These are phyloP conservation scores for Pavo muticus DNA, from an alignment of 2,113 vertebrate genomes.

Conservation along the genomic window DNA sequence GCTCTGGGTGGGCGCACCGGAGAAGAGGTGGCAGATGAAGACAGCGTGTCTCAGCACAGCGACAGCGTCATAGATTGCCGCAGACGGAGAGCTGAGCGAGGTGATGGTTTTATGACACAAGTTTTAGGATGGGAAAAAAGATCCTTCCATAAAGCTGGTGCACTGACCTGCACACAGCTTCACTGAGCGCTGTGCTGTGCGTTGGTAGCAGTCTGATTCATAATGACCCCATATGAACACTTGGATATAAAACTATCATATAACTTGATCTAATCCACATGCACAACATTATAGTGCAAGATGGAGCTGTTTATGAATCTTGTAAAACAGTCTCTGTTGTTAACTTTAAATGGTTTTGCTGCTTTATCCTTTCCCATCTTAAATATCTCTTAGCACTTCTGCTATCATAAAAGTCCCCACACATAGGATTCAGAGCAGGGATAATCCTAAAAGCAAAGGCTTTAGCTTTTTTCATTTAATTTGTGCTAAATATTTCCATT, in stretches of 20 bases:
- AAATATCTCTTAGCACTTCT: neutral
- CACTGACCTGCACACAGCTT: neutral
- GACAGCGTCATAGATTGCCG: conserved; percentile 84
- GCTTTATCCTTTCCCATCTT: neutral
- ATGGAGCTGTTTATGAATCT: neutral
- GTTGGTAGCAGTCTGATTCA: neutral
- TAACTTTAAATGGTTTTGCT: neutral
- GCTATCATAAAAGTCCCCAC: neutral
- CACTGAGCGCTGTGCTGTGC: neutral
- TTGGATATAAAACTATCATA: neutral
- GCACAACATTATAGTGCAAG: neutral
- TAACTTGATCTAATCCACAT: neutral
- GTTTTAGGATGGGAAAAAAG: neutral
- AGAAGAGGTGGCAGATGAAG: conserved; percentile 77
- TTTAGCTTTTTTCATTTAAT: neutral
- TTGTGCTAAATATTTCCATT: neutral
- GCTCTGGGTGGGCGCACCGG: conserved; percentile 77
- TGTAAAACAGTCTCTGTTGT: neutral
- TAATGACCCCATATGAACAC: neutral
- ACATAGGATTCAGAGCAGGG: neutral
- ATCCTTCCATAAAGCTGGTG: neutral
- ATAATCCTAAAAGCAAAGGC: neutral
- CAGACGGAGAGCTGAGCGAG: conserved; percentile 66
- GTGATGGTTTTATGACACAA: conserved; percentile 62
- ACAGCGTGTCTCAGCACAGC: conserved; percentile 86